These are phyloP conservation scores for Lydus trimaculatus DNA, from an alignment of 2,888 invertebrate genomes.

Conservation along the genomic window DNA sequence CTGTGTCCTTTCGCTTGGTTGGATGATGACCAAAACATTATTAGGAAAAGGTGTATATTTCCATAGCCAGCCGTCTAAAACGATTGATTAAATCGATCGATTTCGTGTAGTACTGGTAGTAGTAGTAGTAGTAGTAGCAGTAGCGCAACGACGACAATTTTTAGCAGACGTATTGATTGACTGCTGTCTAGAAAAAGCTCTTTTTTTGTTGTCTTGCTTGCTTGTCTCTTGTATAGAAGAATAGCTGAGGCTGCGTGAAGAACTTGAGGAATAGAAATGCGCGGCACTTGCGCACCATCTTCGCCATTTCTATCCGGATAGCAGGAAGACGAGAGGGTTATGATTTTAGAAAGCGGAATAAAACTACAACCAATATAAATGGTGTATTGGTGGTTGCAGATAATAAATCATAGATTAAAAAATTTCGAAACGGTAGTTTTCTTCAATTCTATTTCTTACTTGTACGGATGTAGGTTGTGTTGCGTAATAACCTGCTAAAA, in stretches of 20 bases:
- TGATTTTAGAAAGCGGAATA: background rate
- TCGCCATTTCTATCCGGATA: slow-evolving; percentile 54
- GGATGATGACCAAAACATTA: background rate
- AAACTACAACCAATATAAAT: background rate
- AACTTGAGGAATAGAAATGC: slow-evolving; percentile 51
- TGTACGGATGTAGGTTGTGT: no score
- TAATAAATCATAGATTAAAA: background rate
- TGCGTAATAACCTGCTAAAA: no score
- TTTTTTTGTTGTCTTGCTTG: background rate
- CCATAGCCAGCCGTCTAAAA: no score
- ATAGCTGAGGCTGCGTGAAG: slow-evolving; percentile 44
- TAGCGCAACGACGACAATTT: background rate
- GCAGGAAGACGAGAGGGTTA: slow-evolving; percentile 44
- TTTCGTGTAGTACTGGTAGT: no score
- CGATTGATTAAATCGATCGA: background rate
- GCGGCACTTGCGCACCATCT: slow-evolving; percentile 59
- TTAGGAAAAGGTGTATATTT: no score
- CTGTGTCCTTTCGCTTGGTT: background rate
- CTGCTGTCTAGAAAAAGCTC: slow-evolving; percentile 19
- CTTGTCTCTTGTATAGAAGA: slow-evolving; percentile 32
- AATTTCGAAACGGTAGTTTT: no score
- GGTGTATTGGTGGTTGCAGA: background rate
- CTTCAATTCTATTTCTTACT: no score
- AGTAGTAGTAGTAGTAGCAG: no score
- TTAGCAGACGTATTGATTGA: slow-evolving; percentile 12